Conservation (phyloP, 2,797 vertebrate species). For the Amazona ochrocephala region DNA sequence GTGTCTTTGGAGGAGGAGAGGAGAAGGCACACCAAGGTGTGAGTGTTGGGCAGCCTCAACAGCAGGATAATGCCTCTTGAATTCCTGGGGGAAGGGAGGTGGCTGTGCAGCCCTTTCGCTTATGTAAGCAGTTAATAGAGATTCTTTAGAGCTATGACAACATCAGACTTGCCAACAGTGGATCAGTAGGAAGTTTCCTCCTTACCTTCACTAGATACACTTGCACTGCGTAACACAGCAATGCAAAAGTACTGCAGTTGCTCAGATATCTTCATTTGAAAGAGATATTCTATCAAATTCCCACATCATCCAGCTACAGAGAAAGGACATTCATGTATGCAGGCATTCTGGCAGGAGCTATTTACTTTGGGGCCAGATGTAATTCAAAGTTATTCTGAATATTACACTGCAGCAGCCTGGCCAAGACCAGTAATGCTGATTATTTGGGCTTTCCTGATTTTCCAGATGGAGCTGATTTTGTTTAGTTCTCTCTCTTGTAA, state of each 20-base stretch:
- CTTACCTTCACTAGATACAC: not conserved
- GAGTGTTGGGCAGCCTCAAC: rapidly evolving
- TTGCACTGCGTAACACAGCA: not conserved
- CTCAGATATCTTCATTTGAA: not conserved
- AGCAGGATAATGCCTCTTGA: not conserved
- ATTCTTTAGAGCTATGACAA: not conserved
- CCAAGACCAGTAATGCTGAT: conserved; percentile 57
- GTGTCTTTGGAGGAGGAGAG: not conserved
- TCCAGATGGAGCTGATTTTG: conserved; percentile 58
- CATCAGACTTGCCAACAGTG: not conserved
- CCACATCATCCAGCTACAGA: conserved; percentile 36
- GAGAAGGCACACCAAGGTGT: not conserved
- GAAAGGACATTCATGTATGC: not conserved
- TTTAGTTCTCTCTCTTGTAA: conserved; percentile 34
- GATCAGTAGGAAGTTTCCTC: not conserved
- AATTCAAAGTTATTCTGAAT: conserved; percentile 54
- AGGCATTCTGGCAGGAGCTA: conserved; percentile 51
- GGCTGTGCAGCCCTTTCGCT: not conserved
- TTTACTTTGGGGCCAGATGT: conserved; percentile 54
- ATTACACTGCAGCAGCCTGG: conserved; percentile 43
- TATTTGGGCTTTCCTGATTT: conserved; percentile 62
- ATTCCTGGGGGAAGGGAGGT: not conserved
- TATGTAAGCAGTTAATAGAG: not conserved
- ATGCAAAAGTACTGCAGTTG: not conserved
- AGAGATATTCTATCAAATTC: conserved; percentile 30